Percentiles rank a stretch among this genome's conserved stretches.
Conservation (phyloP, 1,140 invertebrate species). For the Oryctes rhinoceros region DNA sequence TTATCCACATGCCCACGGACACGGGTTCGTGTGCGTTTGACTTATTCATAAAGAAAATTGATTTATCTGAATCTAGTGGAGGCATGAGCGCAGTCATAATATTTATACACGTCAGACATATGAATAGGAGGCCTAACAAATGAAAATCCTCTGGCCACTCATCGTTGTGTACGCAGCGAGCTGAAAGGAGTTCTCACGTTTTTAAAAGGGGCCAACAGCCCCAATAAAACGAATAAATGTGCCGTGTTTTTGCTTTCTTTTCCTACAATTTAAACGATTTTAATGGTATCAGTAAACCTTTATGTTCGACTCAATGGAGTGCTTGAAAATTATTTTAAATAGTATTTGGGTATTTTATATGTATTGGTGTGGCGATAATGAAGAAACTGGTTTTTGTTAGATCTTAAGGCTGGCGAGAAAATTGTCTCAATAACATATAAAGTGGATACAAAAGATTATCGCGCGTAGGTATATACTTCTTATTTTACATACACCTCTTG, state of each 20-base stretch:
- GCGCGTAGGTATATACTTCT: too few species aligned
- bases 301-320: not conserved
- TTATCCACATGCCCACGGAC: constrained; percentile 10
- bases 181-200: constrained; percentile 20
- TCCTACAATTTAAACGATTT: constrained; percentile 13
- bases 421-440: too few species aligned
- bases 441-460: too few species aligned
- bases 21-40: constrained; percentile 22
- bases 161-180: not conserved
- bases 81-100: constrained; percentile 27
- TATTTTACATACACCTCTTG: too few species aligned
- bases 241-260: not conserved
- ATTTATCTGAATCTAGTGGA: constrained; percentile 31
- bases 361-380: not conserved
- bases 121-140: constrained; percentile 28
- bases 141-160: constrained; percentile 19
- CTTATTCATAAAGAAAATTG: constrained; percentile 27
- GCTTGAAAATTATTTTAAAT: constrained; percentile 18
- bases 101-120: constrained; percentile 1
- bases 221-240: not conserved
- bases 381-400: not conserved
- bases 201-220: constrained; percentile 19
- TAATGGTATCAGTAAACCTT: constrained; percentile 5
- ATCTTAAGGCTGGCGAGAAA: not conserved
- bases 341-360: not conserved